Base-by-base conservation (phyloP, 1,140 invertebrate species). In the Schmidtea mediterranea region DNA sequence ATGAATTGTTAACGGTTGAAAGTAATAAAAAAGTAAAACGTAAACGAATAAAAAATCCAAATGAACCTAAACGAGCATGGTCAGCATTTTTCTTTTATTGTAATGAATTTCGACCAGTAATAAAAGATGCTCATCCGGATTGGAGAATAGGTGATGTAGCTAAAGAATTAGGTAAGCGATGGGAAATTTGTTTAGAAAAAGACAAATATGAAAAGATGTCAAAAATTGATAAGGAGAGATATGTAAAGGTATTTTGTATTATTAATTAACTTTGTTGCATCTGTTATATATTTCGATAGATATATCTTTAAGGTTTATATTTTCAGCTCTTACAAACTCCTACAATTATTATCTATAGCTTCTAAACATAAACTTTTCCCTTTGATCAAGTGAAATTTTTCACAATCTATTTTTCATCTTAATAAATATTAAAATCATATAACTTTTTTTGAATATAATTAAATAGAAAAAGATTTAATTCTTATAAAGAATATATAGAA, bases 31-130 rank as follows among this genome's bases (percentile, higher is more conserved):
- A 16, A 79, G 81, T 57, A 81, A 80, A 41, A 77, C 79, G 52
- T 76, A 79, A 58, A 36, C 48, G 3, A 5, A 13, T 21, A 49
- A 94, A 95, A 70, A 90, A 98, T 67, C 90, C 89, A 12, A 92
- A 95, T 72, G 87, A 87, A 56, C 92, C 90, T 36, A 98, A 97
- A 72, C 72, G 90, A 71, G 82, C 89, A 57, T 72, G 98, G 77
- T 92, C 87, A 52, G 87, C 90, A 40, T 97, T 97, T 73, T 97
- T 98, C 71, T 89, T 83, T 77, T 98, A 94, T 71, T 94, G 84
- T 63, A 86, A 89, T 67, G 89, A 97, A 57, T 86, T 94, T 61
- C 75, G 90, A 57, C 74, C 77, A 26, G 83, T 83, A 59, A 83
- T 97, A 18, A 89, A 89, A 65, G 77, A 75, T 54, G 69, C 74